Evolutionary conservation across 2,888 invertebrate genomes (phyloP), one percentile per base, ranked within the genome.

Genomic region (Mythimna impura): DNA sequence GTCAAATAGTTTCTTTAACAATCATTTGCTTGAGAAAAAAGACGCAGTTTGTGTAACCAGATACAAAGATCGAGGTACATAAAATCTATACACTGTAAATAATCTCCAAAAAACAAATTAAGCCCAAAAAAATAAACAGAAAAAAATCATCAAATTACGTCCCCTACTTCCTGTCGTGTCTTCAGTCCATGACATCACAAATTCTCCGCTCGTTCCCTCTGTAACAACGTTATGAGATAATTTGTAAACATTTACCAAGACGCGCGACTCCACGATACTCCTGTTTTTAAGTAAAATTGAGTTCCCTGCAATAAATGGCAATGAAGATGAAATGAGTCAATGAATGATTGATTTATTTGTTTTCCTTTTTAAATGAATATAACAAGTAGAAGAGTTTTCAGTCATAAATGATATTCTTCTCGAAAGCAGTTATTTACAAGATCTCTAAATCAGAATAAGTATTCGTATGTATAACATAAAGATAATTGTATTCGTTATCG

Each of bases 171-270:
- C 40, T 36, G 20, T 8, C 22, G 34, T 57, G 55, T 22, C 50
- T 62, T 66, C 34, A 62, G 34, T 55, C 73, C 71, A 71, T 83
- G 71, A 80, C 73, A 61, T 80, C 80, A 76, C 80, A 73, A 72
- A 73, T 82, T 74, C 58, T 65, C 34, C 71, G 73, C 68, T 69
- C 69, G 52, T 64, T 73, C 50, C 64, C 55, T 54, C 50, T 50
- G 50, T 78, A 81, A 83, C 64, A 72, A 73, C 61, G 77, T 81
- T 77, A 80, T 76, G 66, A 73, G 71, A 81, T 83, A 84, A 84
- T 84, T 81, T 74, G 78, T 78, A 78, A 84, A 78, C 84, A 81
- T 84, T 83, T 73, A 73, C 71, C 50, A 43, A 70, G 62, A 25
- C 54, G 55, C 30, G 72, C 58, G 36, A 73, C 60, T 78, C 73